A percentile compares a stretch with the other conserved stretches of the same genome.
Conservation (phyloP, 2,113 vertebrate genomes). For the Euleptes europaea region DNA sequence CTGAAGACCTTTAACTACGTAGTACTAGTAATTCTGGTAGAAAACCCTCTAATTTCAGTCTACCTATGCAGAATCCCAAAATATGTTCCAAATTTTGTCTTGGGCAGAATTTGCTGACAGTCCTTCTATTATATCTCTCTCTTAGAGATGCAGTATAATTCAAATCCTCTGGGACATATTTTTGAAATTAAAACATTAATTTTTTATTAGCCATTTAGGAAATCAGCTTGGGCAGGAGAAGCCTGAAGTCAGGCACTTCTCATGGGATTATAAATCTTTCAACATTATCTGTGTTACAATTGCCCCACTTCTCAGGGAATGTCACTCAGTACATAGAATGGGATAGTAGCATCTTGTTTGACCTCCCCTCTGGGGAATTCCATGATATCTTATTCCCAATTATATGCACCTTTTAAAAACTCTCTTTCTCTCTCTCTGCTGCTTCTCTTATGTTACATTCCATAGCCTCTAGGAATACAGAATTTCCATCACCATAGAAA, state of each 20-base stretch:
- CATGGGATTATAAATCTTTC: neutral
- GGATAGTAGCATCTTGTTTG: conserved; percentile 13
- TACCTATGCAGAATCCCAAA: neutral
- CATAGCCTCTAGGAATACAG: conserved; percentile 48
- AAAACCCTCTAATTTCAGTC: neutral
- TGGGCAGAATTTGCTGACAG: neutral
- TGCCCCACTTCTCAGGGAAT: conserved; percentile 13
- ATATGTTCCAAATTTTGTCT: neutral
- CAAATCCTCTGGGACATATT: neutral
- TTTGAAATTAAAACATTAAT: neutral
- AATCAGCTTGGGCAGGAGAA: conserved; percentile 7
- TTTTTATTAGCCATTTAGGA: neutral
- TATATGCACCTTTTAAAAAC: conserved; percentile 16
- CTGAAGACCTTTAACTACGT: too few species aligned
- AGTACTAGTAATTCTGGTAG: too few species aligned
- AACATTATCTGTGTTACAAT: neutral
- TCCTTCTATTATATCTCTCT: neutral
- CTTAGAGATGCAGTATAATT: neutral
- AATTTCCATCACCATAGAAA: conserved; percentile 25
- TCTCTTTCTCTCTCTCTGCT: conserved; percentile 21
- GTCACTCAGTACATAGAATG: neutral
- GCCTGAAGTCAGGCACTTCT: neutral
- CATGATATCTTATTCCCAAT: conserved; percentile 41
- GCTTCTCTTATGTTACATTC: conserved; percentile 41
- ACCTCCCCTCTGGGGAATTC: conserved; percentile 53